These are phyloP conservation scores for Dysmachus trigonus DNA, from an alignment of 2,888 invertebrate species.

Conservation along the genomic window DNA sequence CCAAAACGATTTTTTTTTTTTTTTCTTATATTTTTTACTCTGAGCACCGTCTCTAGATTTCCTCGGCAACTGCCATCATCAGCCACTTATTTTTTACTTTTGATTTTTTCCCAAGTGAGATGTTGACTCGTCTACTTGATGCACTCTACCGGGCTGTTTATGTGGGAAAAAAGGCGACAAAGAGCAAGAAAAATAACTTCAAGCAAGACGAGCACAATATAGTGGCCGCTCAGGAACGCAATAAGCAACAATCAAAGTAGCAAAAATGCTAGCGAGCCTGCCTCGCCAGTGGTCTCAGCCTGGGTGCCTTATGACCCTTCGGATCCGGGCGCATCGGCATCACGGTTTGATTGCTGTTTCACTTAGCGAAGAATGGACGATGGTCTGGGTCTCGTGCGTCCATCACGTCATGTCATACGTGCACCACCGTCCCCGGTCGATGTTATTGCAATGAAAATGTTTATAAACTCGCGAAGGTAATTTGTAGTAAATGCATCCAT, in stretches of 20 bases:
- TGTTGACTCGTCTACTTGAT: constrained; percentile 27
- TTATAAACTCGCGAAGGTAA: constrained; percentile 18
- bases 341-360: not conserved
- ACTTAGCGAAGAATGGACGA: not conserved
- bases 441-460: not conserved
- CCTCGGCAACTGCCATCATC: constrained; percentile 17
- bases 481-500: constrained; percentile 27
- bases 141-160: constrained; percentile 1
- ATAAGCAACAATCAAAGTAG: constrained; percentile 24
- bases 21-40: not conserved
- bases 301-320: constrained; percentile 22
- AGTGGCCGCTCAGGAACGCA: constrained; percentile 17
- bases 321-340: not conserved
- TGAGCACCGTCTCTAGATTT: not conserved
- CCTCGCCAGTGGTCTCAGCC: not conserved
- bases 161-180: not conserved
- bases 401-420: not conserved
- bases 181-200: not conserved
- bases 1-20: constrained; percentile 14
- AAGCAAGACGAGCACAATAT: not conserved
- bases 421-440: not conserved
- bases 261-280: constrained; percentile 6
- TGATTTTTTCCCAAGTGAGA: constrained; percentile 19
- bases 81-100: constrained; percentile 17
- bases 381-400: not conserved